Conservation (phyloP, 2,888 invertebrate species). For the Eurois occulta region DNA sequence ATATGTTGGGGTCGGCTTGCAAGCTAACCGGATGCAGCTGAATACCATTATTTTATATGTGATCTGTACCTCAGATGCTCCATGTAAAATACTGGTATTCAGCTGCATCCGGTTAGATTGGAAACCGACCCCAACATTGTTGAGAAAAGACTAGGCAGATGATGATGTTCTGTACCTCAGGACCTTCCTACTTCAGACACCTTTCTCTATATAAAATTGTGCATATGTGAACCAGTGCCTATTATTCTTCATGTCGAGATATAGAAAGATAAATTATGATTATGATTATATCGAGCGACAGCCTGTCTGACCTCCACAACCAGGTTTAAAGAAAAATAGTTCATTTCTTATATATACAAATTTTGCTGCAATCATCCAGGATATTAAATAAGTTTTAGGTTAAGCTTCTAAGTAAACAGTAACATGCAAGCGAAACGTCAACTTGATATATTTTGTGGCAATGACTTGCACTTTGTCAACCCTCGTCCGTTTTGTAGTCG, state of each 20-base stretch:
- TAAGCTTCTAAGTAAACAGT: constrained; percentile 22
- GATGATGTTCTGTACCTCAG: too few relatives aligned
- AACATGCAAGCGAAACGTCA: constrained; percentile 9
- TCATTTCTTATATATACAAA: background rate
- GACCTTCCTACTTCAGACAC: background rate
- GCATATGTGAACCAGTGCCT: background rate
- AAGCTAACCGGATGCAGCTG: background rate
- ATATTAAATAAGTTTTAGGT: background rate
- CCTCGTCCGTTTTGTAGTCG: constrained; percentile 18
- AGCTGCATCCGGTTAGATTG: too few relatives aligned
- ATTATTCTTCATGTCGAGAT: background rate
- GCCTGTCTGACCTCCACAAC: background rate
- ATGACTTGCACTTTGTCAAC: constrained; percentile 39
- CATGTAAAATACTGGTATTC: too few relatives aligned
- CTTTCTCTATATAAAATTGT: background rate
- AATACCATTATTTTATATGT: background rate
- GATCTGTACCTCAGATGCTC: too few relatives aligned
- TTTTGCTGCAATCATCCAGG: background rate
- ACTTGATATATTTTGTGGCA: constrained; percentile 26
- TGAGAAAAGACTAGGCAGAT: too few relatives aligned
- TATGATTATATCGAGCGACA: background rate
- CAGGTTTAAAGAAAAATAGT: background rate
- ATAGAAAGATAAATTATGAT: background rate
- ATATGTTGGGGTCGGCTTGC: background rate
- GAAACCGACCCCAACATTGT: too few relatives aligned